Conservation (phyloP, 1,140 invertebrate genomes). For the honey bee (Apis mellifera) region Amel_HAv3.1 CM009938.2:567001-567500, state of each 20-base stretch:
- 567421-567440: no score
- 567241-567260: constrained; percentile 34
- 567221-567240: constrained; percentile 21
- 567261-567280: constrained; percentile 42
- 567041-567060: constrained; percentile 50
- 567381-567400: neutral
- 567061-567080: constrained; percentile 38
- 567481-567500: no score
- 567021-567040: constrained; percentile 43
- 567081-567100: constrained; percentile 26
- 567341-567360: neutral
- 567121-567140: constrained; percentile 50
- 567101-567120: constrained; percentile 20
- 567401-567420: neutral
- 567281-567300: constrained; percentile 18
- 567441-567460: no score
- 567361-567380: neutral
- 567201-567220: constrained; percentile 45
- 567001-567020: neutral
- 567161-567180: constrained; percentile 40
- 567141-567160: constrained; percentile 43
- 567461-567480: no score
- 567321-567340: constrained; percentile 32
- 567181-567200: constrained; percentile 33
- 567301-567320: constrained; percentile 6